Conservation (phyloP, 2,797 vertebrate species). For the Leuciscus waleckii region DNA sequence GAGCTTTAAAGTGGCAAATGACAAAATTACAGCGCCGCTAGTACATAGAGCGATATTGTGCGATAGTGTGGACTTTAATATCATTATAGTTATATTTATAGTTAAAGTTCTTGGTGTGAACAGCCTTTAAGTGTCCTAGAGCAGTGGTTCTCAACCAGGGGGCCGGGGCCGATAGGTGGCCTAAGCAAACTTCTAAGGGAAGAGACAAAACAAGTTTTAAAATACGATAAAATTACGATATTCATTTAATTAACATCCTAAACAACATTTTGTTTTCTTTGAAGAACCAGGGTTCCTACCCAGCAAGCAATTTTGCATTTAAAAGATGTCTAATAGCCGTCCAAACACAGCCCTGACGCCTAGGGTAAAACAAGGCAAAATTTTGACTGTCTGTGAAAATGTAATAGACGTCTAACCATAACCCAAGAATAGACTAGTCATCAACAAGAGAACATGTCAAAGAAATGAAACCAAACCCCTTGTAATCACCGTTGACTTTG, state of each 20-base stretch:
- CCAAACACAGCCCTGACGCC: too few relatives aligned
- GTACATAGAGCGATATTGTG: not conserved
- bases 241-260: not conserved
- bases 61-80: not conserved
- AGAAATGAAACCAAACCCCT: too few relatives aligned
- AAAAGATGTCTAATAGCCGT: too few relatives aligned
- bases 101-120: not conserved
- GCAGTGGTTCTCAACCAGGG: not conserved
- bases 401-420: too few relatives aligned
- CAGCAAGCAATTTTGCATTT: too few relatives aligned
- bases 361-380: too few relatives aligned
- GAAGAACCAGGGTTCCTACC: too few relatives aligned
- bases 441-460: too few relatives aligned
- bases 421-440: too few relatives aligned
- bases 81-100: not conserved
- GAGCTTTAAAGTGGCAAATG: not conserved
- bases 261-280: not conserved
- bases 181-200: not conserved
- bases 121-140: not conserved
- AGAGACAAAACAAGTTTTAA: not conserved
- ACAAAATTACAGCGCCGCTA: not conserved
- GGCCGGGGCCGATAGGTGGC: not conserved
- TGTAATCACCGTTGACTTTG: too few relatives aligned
- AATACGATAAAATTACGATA: not conserved
- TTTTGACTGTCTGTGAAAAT: too few relatives aligned